A percentile compares a stretch with the other conserved stretches of the same genome.
Conservation (phyloP, 2,888 invertebrate species). For the Sinohyriopsis cumingii region DNA sequence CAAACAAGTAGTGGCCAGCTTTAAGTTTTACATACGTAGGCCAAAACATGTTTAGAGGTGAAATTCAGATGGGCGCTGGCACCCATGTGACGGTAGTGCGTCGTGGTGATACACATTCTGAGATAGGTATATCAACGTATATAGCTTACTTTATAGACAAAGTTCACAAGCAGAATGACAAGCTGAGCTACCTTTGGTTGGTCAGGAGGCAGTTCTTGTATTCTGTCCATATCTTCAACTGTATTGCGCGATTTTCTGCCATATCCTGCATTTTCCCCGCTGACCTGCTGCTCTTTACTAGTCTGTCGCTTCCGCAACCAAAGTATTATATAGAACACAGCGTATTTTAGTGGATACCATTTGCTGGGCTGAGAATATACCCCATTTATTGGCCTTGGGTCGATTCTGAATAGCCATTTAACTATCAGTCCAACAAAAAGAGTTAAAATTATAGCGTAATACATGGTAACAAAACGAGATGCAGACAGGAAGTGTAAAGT, state of each 20-base stretch:
- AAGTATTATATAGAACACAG: conserved; percentile 75
- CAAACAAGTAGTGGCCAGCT: too few species aligned
- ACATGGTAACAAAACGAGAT: too few species aligned
- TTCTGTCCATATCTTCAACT: conserved; percentile 76
- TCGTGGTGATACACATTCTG: too few species aligned
- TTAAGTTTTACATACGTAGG: too few species aligned
- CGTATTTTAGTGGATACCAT: conserved; percentile 80
- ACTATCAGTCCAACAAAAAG: conserved; percentile 15
- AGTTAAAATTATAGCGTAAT: conserved; percentile 1
- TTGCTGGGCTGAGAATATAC: conserved; percentile 78
- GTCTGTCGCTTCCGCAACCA: conserved; percentile 73
- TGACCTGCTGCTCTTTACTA: conserved; percentile 67
- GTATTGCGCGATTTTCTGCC: conserved; percentile 74
- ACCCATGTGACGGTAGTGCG: too few species aligned
- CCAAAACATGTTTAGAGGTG: too few species aligned
- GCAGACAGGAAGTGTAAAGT: too few species aligned
- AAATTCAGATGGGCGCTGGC: too few species aligned
- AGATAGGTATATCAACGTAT: too few species aligned
- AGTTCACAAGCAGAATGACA: too few species aligned
- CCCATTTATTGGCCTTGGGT: conserved; percentile 76
- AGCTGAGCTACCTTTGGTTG: conserved; percentile 63
- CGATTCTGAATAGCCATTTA: conserved; percentile 27
- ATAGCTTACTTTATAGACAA: not conserved
- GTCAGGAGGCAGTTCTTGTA: conserved; percentile 77
- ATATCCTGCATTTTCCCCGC: conserved; percentile 65